Evolutionary conservation across 2,888 invertebrate genomes (phyloP), one percentile per base, ranked within the genome.

Genomic region (Portevinia maculata): DNA sequence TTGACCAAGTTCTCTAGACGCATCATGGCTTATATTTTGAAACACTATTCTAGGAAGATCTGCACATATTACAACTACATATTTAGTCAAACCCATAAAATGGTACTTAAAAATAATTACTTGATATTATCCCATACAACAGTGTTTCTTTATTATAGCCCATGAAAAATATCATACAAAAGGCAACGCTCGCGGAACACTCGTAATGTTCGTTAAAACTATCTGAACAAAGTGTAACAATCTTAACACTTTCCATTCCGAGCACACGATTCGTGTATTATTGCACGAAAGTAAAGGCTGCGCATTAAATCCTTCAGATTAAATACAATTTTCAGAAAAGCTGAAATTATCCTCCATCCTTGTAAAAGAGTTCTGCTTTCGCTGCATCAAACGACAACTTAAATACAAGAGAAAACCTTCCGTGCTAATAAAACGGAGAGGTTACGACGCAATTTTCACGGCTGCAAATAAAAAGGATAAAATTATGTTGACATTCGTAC

Each of bases 401-500:
- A 62, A 71, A 71, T 62, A 71, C 60, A 52, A 60, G 44, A 32
- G 44, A 9, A 39, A 44, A 62, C 53, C 71, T 6, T 39, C 24
- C 44, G 24, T 30, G 28, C 44, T 19, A 57, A 50, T 62, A 70
- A 81, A 75, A 46, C 19, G 48, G 9, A 53, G 62, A 70, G 64
- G 75, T 81, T 81, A 81, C 52, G 59, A 39, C 44, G 28, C 74
- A 79, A 37, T 75, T 59, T 59, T 64, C 75, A 69, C 39, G 32
- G 52, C 21, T 70, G 57, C 64, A 69, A 81, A 81, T 81, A 75
- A 81, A 75, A 81, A 69, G 64, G 37, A 70, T 70, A 69, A 81
- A 75, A 81, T 79, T 75, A 74, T 75, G 79, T 62, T 79, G 79
- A 74, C 75, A 75, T 65, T 74, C 28, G 53, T 28, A 48, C n/a